These are phyloP conservation scores for Hydropotes inermis DNA, from an alignment of 2,113 vertebrate genomes.

Conservation along the genomic window DNA sequence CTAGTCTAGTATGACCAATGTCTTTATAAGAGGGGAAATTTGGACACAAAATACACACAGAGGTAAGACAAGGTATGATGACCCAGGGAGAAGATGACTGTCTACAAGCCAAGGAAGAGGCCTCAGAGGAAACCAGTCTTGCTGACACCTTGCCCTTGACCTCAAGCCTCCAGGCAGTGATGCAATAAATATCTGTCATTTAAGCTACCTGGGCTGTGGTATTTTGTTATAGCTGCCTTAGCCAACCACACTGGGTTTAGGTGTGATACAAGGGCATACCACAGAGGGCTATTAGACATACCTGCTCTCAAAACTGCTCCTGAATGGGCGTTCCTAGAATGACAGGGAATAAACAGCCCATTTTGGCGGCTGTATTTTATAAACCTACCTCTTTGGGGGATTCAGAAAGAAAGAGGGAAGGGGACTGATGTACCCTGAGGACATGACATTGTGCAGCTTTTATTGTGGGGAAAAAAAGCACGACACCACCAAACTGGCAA, in stretches of 20 bases:
- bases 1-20: not conserved
- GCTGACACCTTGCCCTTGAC: not conserved
- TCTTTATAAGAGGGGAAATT: not conserved
- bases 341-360: not conserved
- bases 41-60: not conserved
- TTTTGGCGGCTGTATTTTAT: not conserved
- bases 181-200: not conserved
- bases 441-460: constrained; percentile 58
- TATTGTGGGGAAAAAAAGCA: constrained; percentile 26
- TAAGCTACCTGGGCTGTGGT: not conserved
- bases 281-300: not conserved
- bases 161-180: not conserved
- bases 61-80: not conserved
- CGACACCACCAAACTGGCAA: constrained; percentile 67
- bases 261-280: not conserved
- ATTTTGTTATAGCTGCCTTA: not conserved
- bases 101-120: not conserved
- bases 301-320: not conserved
- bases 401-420: not conserved
- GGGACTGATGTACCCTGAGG: constrained; percentile 21
- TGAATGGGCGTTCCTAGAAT: not conserved
- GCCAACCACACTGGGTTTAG: not conserved
- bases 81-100: not conserved
- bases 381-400: not conserved
- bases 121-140: not conserved